Evolutionary conservation across 2,113 vertebrate species (phyloP), one percentile per base, ranked within the genome.

Genomic region (Tympanuchus pallidicinctus): DNA sequence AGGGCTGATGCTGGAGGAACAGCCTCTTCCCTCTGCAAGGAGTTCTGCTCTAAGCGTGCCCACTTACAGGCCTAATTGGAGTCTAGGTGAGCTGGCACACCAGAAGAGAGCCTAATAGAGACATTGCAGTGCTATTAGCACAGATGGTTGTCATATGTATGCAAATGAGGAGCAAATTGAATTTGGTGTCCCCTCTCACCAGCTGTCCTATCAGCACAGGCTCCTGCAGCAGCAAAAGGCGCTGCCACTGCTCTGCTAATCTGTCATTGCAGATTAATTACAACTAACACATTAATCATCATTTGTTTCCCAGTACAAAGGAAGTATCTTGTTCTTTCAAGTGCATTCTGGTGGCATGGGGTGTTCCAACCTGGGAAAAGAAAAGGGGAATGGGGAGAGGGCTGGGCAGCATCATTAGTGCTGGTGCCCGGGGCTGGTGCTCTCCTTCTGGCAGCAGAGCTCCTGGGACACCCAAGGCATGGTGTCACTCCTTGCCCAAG

Each of bases 121-220:
- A 99, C 98, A 97, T 99, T 97, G 97, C 96, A 88, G 97, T 96
- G 97, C 98, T 98, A 98, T 99, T 99, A 99, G 98, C 98, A 98
- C 99, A 99, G 99, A 99, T 99, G 99, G 99, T 98, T 99, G 98
- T 99, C 99, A 99, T 99, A 99, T 99, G 98, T 99, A 99, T 99
- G 99, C 98, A 99, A 99, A 99, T 99, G 97, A 98, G 98, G 97
- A 98, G 98, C 98, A 98, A 99, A 99, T 98, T 98, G 98, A 99
- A 99, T 98, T 98, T 97, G 97, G 97, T 98, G 98, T 98, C 98
- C 98, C 98, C 98, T 99, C 98, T 98, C 98, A 96, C 99, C 99
- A 99, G 98, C 99, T 99, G 99, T 98, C 98, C 98, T 98, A 98
- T 98, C 98, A 97, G 96, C 97, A 73, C 97, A 74, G 95, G 94